phyloP scores from a whole-genome alignment of 2,888 invertebrate species.

The Chymomyza fuscimana region DNA sequence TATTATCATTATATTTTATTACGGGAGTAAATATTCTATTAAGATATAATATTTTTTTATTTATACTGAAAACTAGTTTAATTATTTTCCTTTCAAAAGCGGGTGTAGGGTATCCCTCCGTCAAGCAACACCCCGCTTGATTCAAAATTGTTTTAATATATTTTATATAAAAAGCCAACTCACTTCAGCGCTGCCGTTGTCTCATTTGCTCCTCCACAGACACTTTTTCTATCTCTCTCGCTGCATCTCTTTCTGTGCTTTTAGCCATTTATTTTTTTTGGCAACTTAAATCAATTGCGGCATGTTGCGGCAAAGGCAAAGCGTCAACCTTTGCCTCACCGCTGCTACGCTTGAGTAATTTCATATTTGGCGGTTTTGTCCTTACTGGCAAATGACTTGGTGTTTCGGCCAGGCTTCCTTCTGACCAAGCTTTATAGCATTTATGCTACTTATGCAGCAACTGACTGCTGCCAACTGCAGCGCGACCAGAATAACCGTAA shows the following conservation, averaged over 20 bases:
- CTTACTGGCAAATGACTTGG: constrained; percentile 66
- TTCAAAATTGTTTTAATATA: neutral
- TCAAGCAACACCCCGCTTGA: too few relatives aligned
- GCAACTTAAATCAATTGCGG: constrained; percentile 75
- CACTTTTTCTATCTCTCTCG: neutral
- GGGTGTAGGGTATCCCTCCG: too few relatives aligned
- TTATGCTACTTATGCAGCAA: constrained; percentile 67
- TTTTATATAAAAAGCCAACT: neutral
- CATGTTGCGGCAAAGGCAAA: constrained; percentile 42
- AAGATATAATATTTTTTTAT: too few relatives aligned
- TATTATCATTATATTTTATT: too few relatives aligned
- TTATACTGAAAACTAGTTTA: too few relatives aligned
- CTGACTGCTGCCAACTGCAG: constrained; percentile 27
- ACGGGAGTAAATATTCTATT: too few relatives aligned
- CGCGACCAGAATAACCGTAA: constrained; percentile 62
- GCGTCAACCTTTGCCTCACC: constrained; percentile 33
- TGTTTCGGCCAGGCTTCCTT: constrained; percentile 39
- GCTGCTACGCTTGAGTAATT: constrained; percentile 66
- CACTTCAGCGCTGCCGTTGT: neutral
- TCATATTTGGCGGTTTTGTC: constrained; percentile 68
- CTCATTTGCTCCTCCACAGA: constrained; percentile 3
- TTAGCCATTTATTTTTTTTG: constrained; percentile 31
- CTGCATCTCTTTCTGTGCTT: neutral
- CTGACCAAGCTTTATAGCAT: constrained; percentile 57
- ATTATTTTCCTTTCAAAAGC: too few relatives aligned